These are phyloP conservation scores for Brachyptera putata DNA, from an alignment of 2,888 invertebrate species.

Conservation along the genomic window DNA sequence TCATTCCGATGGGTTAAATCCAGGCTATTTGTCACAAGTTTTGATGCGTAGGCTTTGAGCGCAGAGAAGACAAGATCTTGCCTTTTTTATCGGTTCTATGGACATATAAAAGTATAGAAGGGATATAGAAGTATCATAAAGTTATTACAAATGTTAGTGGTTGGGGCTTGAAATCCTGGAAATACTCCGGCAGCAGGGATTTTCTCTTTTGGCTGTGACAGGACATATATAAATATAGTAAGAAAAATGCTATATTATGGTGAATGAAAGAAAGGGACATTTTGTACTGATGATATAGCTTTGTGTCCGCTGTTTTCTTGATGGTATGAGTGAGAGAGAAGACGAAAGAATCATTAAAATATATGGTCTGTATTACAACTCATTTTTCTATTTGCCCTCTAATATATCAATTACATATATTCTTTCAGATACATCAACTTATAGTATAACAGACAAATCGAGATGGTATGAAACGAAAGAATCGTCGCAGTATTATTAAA, in stretches of 20 bases:
- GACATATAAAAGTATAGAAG: conserved; percentile 23
- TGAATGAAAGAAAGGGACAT: conserved; percentile 26
- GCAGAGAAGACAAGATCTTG: conserved; percentile 10
- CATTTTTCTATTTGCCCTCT: conserved; percentile 23
- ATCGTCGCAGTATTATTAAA: too few relatives aligned
- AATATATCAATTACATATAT: background rate
- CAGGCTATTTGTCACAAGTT: conserved; percentile 31
- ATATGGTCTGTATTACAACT: conserved; percentile 27
- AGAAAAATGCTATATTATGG: conserved; percentile 20
- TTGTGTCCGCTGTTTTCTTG: conserved; percentile 24
- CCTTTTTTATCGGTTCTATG: conserved; percentile 28
- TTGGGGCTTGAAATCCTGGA: too few relatives aligned
- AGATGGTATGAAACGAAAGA: too few relatives aligned
- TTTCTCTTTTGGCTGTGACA: too few relatives aligned
- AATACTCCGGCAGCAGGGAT: too few relatives aligned
- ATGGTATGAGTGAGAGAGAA: background rate
- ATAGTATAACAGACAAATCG: too few relatives aligned
- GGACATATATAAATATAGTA: too few relatives aligned
- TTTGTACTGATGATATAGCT: conserved; percentile 31
- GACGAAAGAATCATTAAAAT: background rate
- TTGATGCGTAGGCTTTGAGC: conserved; percentile 27
- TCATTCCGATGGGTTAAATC: conserved; percentile 31
- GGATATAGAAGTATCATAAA: conserved; percentile 33
- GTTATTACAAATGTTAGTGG: conserved; percentile 31
- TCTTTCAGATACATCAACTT: too few relatives aligned